Evolutionary conservation across 2,797 vertebrate species (phyloP).

Genomic region (Coranthus polyacanthus): DNA sequence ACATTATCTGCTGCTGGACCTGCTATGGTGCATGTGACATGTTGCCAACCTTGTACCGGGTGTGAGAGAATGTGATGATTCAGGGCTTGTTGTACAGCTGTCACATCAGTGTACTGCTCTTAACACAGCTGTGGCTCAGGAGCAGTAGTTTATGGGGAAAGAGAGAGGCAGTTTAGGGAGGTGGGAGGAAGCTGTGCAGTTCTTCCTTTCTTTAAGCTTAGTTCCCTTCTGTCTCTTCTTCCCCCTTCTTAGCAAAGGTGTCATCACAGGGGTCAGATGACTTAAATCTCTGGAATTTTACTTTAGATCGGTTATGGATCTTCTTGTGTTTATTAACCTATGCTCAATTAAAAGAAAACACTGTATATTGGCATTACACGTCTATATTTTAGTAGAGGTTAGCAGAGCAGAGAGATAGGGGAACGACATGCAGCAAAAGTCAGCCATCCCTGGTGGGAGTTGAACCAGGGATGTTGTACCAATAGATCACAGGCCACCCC

Average conservation of each 20-base stretch:
- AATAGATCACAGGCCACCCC: too few species aligned
- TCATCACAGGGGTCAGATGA: conserved; percentile 42
- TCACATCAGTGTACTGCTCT: conserved; percentile 43
- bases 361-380: too few species aligned
- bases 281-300: conserved; percentile 45
- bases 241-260: too few species aligned
- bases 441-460: too few species aligned
- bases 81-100: conserved; percentile 47
- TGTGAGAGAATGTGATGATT: conserved; percentile 56
- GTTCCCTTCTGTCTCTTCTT: not conserved
- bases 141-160: conserved; percentile 22
- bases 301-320: too few species aligned
- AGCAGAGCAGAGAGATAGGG: not conserved
- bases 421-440: too few species aligned
- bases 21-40: conserved; percentile 41
- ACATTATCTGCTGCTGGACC: conserved; percentile 39
- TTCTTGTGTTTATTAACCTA: too few species aligned
- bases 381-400: not conserved
- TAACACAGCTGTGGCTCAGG: conserved; percentile 17
- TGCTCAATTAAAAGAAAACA: too few species aligned
- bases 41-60: conserved; percentile 30
- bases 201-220: not conserved
- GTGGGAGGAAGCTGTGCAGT: not conserved
- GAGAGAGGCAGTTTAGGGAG: conserved; percentile 54
- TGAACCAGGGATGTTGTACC: too few species aligned